Evolutionary conservation across 2,113 vertebrate genomes (phyloP).

Genomic region (Accipiter cooperii): DNA sequence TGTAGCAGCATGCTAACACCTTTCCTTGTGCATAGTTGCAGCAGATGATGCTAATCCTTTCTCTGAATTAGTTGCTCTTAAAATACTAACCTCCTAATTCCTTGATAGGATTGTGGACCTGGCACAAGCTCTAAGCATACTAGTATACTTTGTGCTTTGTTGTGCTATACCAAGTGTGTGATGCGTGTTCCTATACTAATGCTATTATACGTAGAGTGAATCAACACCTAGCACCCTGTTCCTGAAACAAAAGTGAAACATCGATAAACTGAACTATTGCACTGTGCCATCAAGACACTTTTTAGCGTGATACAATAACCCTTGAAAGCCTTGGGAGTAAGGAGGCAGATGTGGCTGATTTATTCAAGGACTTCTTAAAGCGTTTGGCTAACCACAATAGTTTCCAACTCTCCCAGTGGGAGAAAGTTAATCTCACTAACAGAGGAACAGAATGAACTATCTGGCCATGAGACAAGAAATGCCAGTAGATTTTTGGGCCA

Average conservation of each 20-base stretch:
- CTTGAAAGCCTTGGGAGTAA: background rate
- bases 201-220: background rate
- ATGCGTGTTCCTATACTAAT: background rate
- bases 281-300: background rate
- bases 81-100: conserved; percentile 56
- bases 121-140: background rate
- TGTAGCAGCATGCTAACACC: conserved; percentile 36
- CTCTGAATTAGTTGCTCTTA: conserved; percentile 2
- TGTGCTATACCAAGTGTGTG: background rate
- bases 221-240: background rate
- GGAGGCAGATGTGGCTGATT: background rate
- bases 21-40: background rate
- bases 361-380: background rate
- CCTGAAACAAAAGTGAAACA: background rate
- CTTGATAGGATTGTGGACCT: conserved; percentile 12
- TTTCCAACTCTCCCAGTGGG: background rate
- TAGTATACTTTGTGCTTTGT: background rate
- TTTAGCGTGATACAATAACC: background rate
- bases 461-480: background rate
- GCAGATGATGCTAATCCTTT: conserved; percentile 12
- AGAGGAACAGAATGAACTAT: background rate
- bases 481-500: background rate
- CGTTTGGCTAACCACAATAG: background rate
- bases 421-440: background rate
- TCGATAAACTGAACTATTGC: background rate